phyloP scores from a whole-genome alignment of 2,797 vertebrate genomes.

The Somateria mollissima region DNA sequence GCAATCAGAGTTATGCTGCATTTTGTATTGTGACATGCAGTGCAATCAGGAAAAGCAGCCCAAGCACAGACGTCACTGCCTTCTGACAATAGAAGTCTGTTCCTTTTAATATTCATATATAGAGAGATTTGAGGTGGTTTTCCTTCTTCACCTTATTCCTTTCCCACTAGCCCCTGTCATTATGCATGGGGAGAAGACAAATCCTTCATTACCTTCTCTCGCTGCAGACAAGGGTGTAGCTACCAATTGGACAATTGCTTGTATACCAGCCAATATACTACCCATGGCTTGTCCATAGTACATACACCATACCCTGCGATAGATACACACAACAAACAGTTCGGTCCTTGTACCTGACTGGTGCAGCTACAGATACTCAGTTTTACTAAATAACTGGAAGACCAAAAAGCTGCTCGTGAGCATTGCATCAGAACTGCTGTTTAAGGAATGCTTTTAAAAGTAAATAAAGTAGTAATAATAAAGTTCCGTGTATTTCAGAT shows the following conservation, averaged over 20 bases:
- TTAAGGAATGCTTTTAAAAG: background rate
- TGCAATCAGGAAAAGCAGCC: slow-evolving; percentile 2
- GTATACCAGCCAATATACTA: background rate
- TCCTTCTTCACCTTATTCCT: slow-evolving; percentile 31
- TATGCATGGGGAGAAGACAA: background rate
- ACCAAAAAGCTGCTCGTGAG: background rate
- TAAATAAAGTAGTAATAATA: background rate
- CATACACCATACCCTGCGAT: background rate
- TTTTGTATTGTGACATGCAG: slow-evolving; percentile 47
- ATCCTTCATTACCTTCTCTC: background rate
- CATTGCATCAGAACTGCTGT: background rate
- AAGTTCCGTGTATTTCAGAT: background rate
- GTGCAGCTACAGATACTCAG: background rate
- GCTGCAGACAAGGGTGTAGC: background rate
- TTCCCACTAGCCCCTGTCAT: background rate
- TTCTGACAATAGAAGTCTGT: slow-evolving; percentile 29
- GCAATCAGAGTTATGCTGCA: slow-evolving; percentile 29
- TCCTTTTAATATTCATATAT: slow-evolving; percentile 13
- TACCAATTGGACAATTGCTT: background rate
- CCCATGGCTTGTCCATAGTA: background rate
- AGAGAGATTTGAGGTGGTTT: background rate
- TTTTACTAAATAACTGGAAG: background rate
- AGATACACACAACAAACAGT: background rate
- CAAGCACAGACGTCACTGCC: slow-evolving; percentile 1
- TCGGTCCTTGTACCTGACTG: background rate